Conservation (phyloP, 2,113 vertebrate genomes). For the Holacanthus passer region DNA sequence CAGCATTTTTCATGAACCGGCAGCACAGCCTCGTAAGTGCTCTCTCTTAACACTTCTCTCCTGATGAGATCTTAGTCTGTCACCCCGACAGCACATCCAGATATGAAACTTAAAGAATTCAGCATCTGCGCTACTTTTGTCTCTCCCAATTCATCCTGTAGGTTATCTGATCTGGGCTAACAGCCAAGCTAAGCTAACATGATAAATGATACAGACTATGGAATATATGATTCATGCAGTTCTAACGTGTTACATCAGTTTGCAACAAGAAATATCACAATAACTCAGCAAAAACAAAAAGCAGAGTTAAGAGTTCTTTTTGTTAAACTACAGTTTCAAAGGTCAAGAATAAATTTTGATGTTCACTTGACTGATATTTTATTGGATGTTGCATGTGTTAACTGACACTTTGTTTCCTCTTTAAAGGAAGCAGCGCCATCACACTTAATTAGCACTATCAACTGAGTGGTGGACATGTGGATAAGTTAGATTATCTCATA, state of each 20-base stretch:
- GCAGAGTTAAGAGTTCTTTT: no score
- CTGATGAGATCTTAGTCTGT: constrained; percentile 27
- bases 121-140: neutral
- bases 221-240: no score
- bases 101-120: constrained; percentile 17
- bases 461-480: neutral
- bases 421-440: no score
- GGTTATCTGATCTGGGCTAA: neutral
- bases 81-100: constrained; percentile 8
- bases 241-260: neutral
- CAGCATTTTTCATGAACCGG: constrained; percentile 34
- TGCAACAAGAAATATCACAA: neutral
- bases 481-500: constrained; percentile 18
- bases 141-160: neutral
- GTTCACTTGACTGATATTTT: neutral
- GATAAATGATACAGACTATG: neutral
- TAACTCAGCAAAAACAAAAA: neutral
- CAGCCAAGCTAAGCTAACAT: neutral
- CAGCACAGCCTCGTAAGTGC: constrained; percentile 18
- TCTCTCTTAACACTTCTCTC: constrained; percentile 29
- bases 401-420: no score
- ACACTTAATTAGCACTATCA: constrained; percentile 27
- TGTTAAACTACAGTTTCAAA: no score
- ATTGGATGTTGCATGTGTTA: no score
- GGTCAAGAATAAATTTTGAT: neutral